These are phyloP conservation scores for Arrhopalites spinosus DNA, from an alignment of 2,888 invertebrate genomes.

Conservation along the genomic window DNA sequence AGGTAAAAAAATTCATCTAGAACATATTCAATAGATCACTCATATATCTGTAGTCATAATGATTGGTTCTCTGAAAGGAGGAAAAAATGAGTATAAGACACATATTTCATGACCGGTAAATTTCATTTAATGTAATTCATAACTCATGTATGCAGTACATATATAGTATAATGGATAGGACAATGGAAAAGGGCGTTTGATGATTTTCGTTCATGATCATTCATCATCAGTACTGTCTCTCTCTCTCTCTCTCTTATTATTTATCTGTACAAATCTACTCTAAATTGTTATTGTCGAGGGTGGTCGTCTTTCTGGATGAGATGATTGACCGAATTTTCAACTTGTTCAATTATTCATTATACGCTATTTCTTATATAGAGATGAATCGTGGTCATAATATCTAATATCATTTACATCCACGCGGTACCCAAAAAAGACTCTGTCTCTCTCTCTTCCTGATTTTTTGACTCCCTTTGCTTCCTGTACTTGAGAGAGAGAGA, in stretches of 20 bases:
- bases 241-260: too few species aligned
- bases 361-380: too few species aligned
- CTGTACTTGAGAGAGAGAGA: neutral
- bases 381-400: neutral
- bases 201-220: too few species aligned
- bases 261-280: neutral
- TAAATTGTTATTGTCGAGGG: neutral
- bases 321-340: conserved; percentile 28
- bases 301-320: conserved; percentile 29
- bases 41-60: too few species aligned
- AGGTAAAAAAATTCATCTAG: neutral
- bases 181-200: too few species aligned
- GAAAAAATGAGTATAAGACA: too few species aligned
- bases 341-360: too few species aligned
- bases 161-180: neutral
- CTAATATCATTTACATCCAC: too few species aligned
- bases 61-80: too few species aligned
- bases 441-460: neutral
- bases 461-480: conserved; percentile 3
- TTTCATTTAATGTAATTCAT: neutral
- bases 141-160: neutral
- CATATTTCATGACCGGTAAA: conserved; percentile 8
- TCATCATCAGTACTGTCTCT: too few species aligned
- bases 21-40: neutral
- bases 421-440: neutral